These are phyloP conservation scores for Caenorhabditis sp. DNA, from an alignment of 2,888 invertebrate species.

Conservation along the genomic window DNA sequence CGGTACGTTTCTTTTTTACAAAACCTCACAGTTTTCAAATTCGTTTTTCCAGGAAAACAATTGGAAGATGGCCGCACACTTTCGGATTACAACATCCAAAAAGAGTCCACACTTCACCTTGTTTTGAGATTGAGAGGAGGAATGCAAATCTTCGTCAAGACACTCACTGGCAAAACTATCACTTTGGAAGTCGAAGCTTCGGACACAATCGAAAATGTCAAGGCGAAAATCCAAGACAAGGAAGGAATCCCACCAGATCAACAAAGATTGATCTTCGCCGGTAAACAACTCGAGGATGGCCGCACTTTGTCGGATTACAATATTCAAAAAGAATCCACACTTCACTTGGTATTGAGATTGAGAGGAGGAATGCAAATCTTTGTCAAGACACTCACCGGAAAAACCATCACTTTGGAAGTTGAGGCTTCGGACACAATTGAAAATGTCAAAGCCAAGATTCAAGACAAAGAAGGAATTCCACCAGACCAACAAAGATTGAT, in stretches of 20 bases:
- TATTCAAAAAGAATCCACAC: slow-evolving; percentile 80
- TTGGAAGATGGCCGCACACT: slow-evolving; percentile 55
- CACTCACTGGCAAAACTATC: slow-evolving; percentile 87
- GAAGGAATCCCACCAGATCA: slow-evolving; percentile 56
- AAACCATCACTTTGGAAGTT: slow-evolving; percentile 78
- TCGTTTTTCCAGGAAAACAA: slow-evolving; percentile 33
- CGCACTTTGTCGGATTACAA: slow-evolving; percentile 56
- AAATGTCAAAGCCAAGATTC: slow-evolving; percentile 57
- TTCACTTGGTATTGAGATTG: slow-evolving; percentile 75
- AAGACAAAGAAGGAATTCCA: slow-evolving; percentile 57
- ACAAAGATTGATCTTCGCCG: slow-evolving; percentile 52
- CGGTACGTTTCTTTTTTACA: neutral
- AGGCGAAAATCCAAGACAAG: slow-evolving; percentile 53
- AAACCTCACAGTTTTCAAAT: no score
- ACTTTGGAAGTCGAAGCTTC: slow-evolving; percentile 51
- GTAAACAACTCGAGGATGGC: slow-evolving; percentile 75
- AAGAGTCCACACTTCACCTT: slow-evolving; percentile 55
- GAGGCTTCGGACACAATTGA: slow-evolving; percentile 56
- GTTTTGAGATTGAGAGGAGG: slow-evolving; percentile 53
- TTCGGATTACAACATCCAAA: slow-evolving; percentile 58
- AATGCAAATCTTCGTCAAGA: slow-evolving; percentile 94
- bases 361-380: slow-evolving; percentile 85
- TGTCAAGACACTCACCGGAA: slow-evolving; percentile 85
- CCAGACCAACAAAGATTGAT: slow-evolving; percentile 55
- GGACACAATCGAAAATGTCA: slow-evolving; percentile 53